phyloP scores from a whole-genome alignment of 2,113 vertebrate species.

The Periophthalmodon schlosseri region DNA sequence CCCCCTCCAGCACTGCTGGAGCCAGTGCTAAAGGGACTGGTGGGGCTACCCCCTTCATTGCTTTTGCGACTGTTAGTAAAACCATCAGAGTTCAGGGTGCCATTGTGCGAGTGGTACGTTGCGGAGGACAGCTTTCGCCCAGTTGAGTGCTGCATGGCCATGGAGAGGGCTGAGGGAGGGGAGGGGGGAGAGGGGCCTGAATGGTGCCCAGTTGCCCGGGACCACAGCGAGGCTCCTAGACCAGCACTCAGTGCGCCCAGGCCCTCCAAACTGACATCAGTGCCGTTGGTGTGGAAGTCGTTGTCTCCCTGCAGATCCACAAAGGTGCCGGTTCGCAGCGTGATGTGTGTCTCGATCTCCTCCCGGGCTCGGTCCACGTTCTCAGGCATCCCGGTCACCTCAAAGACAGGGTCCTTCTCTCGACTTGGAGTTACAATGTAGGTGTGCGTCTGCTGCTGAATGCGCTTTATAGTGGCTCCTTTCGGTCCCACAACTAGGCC shows the following conservation, averaged over 20 bases:
- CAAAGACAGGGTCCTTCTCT: slow-evolving; percentile 96
- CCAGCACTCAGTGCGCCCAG: slow-evolving; percentile 76
- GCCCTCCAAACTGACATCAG: slow-evolving; percentile 92
- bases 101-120: slow-evolving; percentile 72
- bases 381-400: slow-evolving; percentile 97
- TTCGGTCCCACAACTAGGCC: slow-evolving; percentile 96
- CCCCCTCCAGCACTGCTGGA: slow-evolving; percentile 75
- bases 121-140: slow-evolving; percentile 71
- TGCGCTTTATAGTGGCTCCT: slow-evolving; percentile 97
- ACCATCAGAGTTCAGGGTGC: slow-evolving; percentile 73
- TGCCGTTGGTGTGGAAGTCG: slow-evolving; percentile 97
- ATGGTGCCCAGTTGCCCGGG: slow-evolving; percentile 76
- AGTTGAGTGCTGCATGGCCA: slow-evolving; percentile 68
- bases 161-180: slow-evolving; percentile 53
- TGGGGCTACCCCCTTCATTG: slow-evolving; percentile 83
- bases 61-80: slow-evolving; percentile 76
- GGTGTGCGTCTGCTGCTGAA: slow-evolving; percentile 97
- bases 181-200: slow-evolving; percentile 60
- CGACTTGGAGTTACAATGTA: slow-evolving; percentile 96
- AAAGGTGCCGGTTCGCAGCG: slow-evolving; percentile 91
- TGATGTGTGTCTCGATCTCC: slow-evolving; percentile 98
- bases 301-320: slow-evolving; percentile 89
- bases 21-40: slow-evolving; percentile 79
- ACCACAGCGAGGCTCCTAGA: slow-evolving; percentile 84
- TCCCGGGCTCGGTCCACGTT: slow-evolving; percentile 94